Base-by-base conservation (phyloP, 1,140 invertebrate genomes). In the Ptiloglossa arizonensis region DNA sequence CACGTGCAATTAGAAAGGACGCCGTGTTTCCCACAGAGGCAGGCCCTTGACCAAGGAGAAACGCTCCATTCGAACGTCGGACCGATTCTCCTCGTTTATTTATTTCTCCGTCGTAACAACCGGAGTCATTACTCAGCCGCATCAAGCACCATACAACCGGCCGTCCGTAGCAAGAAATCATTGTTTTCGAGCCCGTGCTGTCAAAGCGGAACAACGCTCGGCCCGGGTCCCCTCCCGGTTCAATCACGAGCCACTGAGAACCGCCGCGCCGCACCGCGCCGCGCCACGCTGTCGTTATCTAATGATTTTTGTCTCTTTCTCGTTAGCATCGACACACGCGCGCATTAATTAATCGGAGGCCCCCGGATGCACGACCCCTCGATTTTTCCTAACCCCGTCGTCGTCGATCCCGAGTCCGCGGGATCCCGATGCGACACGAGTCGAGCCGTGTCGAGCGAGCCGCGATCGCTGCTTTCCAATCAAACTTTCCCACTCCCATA, bases 341-440 rank as follows among this genome's bases (percentile, higher is more conserved):
- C 56, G 83, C 83, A 81, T 85, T 86, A 86, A 86, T 86, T 86
- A 86, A 86, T 85, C 73, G 67, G 48, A 52, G 13, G 3, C n/a
- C n/a, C n/a, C 56, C 41, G 35, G 41, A 72, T 68, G 67, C 2
- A 56, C 15, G 54, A 69, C 41, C 29, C 64, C 38, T 44, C 17
- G 17, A 46, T 11, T 56, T 73, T 27, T 41, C 69, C 50, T 13
- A n/a, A 29, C 50, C 19, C 59, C n/a, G 22, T 35, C 19, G 0
- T 22, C 35, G 32, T 50, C 15, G 57, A n/a, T n/a, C 27, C 19
- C n/a, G n/a, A 32, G 73, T 73, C 52, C 46, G 29, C 63, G 71
- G 8, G 44, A 32, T 52, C 44, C 32, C 17, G 46, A 56, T 59
- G 46, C 60, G 38, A 59, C 44, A 46, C 46, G 27, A 32, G n/a